A percentile compares a stretch with the other conserved stretches of the same genome.
Evolutionary conservation across 1,140 invertebrate genomes (phyloP).

Genomic region (Drosophila busckii): DNA sequence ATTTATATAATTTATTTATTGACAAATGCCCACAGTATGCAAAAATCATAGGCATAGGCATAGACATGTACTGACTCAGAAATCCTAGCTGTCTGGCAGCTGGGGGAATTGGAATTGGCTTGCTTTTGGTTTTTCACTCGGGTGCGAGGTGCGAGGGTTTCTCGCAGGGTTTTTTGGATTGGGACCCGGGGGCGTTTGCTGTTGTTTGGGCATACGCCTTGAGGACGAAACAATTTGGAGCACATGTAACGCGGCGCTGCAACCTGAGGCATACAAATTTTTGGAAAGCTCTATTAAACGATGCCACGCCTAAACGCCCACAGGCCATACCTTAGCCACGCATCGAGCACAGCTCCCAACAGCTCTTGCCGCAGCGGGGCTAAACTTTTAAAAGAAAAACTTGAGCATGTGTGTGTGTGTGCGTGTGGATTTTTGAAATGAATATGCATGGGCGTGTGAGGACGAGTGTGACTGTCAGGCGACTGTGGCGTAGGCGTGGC

Average conservation of each 20-base stretch:
- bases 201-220: constrained; percentile 14
- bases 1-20: background rate
- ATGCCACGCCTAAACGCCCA: constrained; percentile 27
- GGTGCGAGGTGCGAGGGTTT: background rate
- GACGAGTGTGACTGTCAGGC: background rate
- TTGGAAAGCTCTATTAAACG: constrained; percentile 73
- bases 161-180: constrained; percentile 1
- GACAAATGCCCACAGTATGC: constrained; percentile 21
- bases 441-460: constrained; percentile 51
- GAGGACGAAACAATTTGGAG: constrained; percentile 53
- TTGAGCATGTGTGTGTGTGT: constrained; percentile 38
- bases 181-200: background rate
- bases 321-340: background rate
- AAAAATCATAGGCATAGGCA: constrained; percentile 2
- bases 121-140: constrained; percentile 33
- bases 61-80: constrained; percentile 24
- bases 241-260: constrained; percentile 55
- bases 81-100: constrained; percentile 44
- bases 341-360: background rate
- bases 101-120: constrained; percentile 70
- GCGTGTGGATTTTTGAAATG: constrained; percentile 61
- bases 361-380: too few relatives aligned
- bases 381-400: constrained; percentile 61
- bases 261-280: constrained; percentile 58
- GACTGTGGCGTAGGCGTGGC: constrained; percentile 12